A percentile compares a stretch with the other conserved stretches of the same genome.
phyloP scores from a whole-genome alignment of 2,797 vertebrate species.

The Gobio occitaniae region DNA sequence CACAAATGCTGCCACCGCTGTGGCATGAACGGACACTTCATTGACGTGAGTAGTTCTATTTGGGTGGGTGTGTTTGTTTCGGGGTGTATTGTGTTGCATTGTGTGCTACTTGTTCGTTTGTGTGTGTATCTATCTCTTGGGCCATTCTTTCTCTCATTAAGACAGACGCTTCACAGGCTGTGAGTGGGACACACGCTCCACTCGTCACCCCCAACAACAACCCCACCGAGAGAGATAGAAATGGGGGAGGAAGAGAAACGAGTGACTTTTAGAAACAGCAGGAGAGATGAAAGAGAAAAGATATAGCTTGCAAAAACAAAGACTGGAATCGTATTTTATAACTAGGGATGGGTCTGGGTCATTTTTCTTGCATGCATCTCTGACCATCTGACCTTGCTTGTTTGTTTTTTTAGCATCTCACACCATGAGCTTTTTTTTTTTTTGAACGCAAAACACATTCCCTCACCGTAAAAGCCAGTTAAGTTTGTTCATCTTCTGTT shows the following conservation, averaged over 20 bases:
- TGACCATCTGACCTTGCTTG: not conserved
- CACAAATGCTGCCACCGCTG: slow-evolving; percentile 89
- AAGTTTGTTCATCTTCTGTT: slow-evolving; percentile 32
- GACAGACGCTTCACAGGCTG: slow-evolving; percentile 84
- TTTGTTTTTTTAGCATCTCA: not conserved
- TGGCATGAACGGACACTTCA: slow-evolving; percentile 87
- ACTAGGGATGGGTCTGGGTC: not conserved
- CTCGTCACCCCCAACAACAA: slow-evolving; percentile 83
- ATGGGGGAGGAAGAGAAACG: slow-evolving; percentile 69
- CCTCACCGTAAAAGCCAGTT: slow-evolving; percentile 4
- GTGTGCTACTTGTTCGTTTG: slow-evolving; percentile 53
- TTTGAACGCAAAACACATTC: not conserved
- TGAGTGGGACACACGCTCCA: slow-evolving; percentile 81
- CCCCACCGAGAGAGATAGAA: slow-evolving; percentile 69
- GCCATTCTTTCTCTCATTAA: slow-evolving; percentile 66
- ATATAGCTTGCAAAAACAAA: not conserved
- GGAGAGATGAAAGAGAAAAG: slow-evolving; percentile 54
- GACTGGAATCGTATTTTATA: not conserved
- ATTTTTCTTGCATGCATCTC: not conserved
- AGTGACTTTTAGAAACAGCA: slow-evolving; percentile 26
- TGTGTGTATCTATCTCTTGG: slow-evolving; percentile 43
- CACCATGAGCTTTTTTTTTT: not conserved
- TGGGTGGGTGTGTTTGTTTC: slow-evolving; percentile 43
- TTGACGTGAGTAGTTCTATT: slow-evolving; percentile 84
- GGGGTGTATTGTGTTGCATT: slow-evolving; percentile 55